Percentiles rank a stretch among this genome's conserved stretches.
phyloP scores from a whole-genome alignment of 1,140 invertebrate genomes.

The Homarus americanus region DNA sequence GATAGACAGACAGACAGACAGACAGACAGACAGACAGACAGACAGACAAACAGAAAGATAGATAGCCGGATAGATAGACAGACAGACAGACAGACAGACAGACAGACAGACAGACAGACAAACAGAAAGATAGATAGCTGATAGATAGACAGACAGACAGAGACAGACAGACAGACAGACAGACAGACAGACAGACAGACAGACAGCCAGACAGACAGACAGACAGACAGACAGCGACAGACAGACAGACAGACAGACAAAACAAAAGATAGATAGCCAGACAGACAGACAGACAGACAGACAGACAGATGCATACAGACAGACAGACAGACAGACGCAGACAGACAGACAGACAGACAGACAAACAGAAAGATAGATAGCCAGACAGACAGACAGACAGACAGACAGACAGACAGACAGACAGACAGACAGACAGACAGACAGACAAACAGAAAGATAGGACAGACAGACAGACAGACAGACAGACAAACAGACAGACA shows the following conservation, averaged over 20 bases:
- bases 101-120: too few relatives aligned
- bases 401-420: background rate
- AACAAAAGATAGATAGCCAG: background rate
- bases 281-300: background rate
- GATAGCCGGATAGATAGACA: too few relatives aligned
- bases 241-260: background rate
- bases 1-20: too few relatives aligned
- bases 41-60: too few relatives aligned
- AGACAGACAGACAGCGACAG: background rate
- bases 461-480: background rate
- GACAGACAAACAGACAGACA: background rate
- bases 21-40: too few relatives aligned
- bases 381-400: background rate
- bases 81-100: too few relatives aligned
- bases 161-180: too few relatives aligned
- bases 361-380: background rate
- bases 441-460: background rate
- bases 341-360: background rate
- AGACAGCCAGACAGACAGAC: too few relatives aligned
- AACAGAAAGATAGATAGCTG: too few relatives aligned
- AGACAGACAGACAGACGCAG: background rate
- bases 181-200: too few relatives aligned
- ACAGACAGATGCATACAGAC: too few relatives aligned
- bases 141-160: too few relatives aligned
- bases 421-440: background rate